A percentile compares a stretch with the other conserved stretches of the same genome.
Evolutionary conservation across 2,888 invertebrate genomes (phyloP).

Genomic region (Fragum fragum): DNA sequence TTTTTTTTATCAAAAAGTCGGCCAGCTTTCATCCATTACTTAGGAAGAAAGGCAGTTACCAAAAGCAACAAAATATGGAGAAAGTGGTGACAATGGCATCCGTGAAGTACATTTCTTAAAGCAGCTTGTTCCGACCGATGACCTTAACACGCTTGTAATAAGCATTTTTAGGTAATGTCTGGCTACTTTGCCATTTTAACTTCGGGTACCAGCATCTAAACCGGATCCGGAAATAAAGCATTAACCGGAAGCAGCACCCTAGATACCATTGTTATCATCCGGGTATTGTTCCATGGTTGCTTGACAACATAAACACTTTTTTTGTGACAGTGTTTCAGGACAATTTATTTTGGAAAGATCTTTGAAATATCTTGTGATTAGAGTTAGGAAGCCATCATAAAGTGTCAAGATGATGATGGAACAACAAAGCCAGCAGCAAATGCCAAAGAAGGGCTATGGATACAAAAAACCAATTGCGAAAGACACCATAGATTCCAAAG

Average conservation of each 20-base stretch:
- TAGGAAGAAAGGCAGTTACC: not conserved
- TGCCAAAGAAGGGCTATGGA: conserved; percentile 51
- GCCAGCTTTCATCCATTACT: too few relatives aligned
- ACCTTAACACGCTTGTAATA: not conserved
- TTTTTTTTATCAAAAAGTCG: too few relatives aligned
- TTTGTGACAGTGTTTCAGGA: not conserved
- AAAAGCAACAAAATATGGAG: not conserved
- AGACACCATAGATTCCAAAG: not conserved
- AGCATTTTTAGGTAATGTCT: not conserved
- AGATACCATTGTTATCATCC: conserved; percentile 66
- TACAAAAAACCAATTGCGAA: conserved; percentile 46
- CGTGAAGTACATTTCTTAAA: not conserved
- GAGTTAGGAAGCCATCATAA: not conserved
- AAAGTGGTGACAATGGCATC: not conserved
- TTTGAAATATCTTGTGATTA: not conserved
- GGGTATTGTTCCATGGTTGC: conserved; percentile 70
- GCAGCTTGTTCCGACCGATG: not conserved
- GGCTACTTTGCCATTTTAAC: not conserved
- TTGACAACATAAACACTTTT: conserved; percentile 67
- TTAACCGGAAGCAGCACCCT: conserved; percentile 59
- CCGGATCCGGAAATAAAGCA: not conserved
- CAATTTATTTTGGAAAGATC: not conserved
- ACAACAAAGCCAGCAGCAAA: conserved; percentile 17
- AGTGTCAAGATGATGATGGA: conserved; percentile 7
- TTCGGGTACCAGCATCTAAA: not conserved